phyloP scores from a whole-genome alignment of 2,797 vertebrate species.

The Myotis vivesi region DNA sequence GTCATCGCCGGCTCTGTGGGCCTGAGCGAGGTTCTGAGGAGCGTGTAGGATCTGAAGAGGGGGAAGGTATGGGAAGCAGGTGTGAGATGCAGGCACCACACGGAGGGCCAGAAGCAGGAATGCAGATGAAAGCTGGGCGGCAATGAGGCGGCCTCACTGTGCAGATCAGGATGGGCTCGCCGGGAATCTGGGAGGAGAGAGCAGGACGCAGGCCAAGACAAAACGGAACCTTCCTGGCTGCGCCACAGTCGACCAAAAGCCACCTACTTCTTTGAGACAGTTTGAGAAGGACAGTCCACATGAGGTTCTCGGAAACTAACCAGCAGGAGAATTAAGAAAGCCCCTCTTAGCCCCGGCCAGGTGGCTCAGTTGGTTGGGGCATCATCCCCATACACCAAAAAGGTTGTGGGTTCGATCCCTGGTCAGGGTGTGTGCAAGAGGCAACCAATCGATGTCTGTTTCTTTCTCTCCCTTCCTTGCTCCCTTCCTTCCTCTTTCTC shows the following conservation, averaged over 20 bases:
- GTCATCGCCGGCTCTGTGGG: background rate
- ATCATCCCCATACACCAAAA: background rate
- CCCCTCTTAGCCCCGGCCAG: background rate
- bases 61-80: too few relatives aligned
- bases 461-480: background rate
- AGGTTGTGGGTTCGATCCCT: background rate
- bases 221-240: background rate
- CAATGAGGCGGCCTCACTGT: background rate
- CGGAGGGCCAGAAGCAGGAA: background rate
- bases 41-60: accelerated
- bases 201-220: background rate
- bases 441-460: background rate
- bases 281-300: background rate
- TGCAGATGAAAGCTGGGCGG: background rate
- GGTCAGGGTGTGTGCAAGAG: background rate
- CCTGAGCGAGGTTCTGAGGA: background rate
- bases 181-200: background rate
- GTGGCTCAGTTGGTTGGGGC: background rate
- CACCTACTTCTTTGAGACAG: background rate
- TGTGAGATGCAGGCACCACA: background rate
- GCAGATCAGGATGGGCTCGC: background rate
- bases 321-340: background rate
- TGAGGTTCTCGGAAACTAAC: background rate
- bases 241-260: background rate
- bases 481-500: too few relatives aligned